Evolutionary conservation across 2,113 vertebrate genomes (phyloP), one percentile per base, ranked within the genome.

Genomic region (Potamarius usumacintae): DNA sequence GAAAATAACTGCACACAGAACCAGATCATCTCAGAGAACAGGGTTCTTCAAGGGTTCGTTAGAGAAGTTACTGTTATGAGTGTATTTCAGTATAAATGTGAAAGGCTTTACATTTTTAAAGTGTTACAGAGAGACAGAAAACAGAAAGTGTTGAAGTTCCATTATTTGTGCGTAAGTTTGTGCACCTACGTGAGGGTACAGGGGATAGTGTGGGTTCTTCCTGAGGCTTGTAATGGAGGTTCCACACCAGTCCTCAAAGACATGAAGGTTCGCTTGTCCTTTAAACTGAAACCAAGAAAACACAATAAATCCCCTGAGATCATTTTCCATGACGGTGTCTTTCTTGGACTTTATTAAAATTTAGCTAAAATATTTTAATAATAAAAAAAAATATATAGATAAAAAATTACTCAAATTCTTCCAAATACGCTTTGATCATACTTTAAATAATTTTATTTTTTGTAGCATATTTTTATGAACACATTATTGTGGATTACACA

Each of bases 221-320:
- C 94, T 92, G 65, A 99, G 97, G 84, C 97, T 96, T 18, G 94
- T 94, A 6, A 93, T 89, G 67, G 97, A 97, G 72, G 94, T 89
- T 63, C 98, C 98, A 0, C 98, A 99, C 98, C 98, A 99, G 93
- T 99, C 98, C 85, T 99, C 98, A 87, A 99, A 99, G 55, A 97
- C 95, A 0, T 99, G 98, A 88, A 99, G 95, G 90, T 99, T 99
- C 89, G 93, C 98, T 14, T 87, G 94, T 62, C 98, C 98, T 88
- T 90, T 94, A 90, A 96, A 97, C 98, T 99, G 90, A 5, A 80
- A 0, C n/a, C 86, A 22, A 84, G 53, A 85, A 27, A 30, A 9
- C 42, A 42, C 42, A 42, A 42, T 42, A 63, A 18, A 80, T 58
- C 11, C 42, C 17, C 12, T 50, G 0, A 78, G 48, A 77, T 25